phyloP scores from a whole-genome alignment of 2,113 vertebrate genomes.

The Rhabdomys dilectus region DNA sequence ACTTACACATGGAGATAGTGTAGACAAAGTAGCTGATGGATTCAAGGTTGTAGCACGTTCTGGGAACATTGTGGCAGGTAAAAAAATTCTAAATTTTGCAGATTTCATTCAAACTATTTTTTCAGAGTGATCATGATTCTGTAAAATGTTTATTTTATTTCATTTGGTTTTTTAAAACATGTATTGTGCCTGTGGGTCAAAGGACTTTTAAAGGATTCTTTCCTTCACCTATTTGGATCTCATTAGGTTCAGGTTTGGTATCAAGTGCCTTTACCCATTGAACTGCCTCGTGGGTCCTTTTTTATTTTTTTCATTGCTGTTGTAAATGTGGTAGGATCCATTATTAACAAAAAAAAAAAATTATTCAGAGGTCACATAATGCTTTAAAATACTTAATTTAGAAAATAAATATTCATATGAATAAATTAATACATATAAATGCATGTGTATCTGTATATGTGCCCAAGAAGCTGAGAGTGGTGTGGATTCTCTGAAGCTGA shows the following conservation, averaged over 20 bases:
- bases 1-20: conserved; percentile 98
- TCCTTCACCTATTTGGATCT: background rate
- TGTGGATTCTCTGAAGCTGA: background rate
- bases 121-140: conserved; percentile 19
- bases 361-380: conserved; percentile 37
- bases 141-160: background rate
- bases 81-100: conserved; percentile 71
- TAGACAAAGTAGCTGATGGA: conserved; percentile 99
- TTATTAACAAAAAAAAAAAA: background rate
- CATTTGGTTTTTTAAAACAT: background rate
- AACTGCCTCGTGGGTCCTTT: background rate
- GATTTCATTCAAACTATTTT: background rate
- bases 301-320: background rate
- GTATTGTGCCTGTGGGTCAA: background rate
- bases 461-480: background rate
- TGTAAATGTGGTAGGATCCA: background rate
- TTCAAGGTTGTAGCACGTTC: conserved; percentile 99
- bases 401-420: background rate
- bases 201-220: background rate
- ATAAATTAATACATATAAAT: background rate
- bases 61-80: conserved; percentile 97
- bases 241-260: background rate
- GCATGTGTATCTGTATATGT: background rate
- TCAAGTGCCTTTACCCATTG: background rate
- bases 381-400: conserved; percentile 18